These are phyloP conservation scores for Euborellia annulipes DNA, from an alignment of 1,140 invertebrate genomes.

Conservation along the genomic window DNA sequence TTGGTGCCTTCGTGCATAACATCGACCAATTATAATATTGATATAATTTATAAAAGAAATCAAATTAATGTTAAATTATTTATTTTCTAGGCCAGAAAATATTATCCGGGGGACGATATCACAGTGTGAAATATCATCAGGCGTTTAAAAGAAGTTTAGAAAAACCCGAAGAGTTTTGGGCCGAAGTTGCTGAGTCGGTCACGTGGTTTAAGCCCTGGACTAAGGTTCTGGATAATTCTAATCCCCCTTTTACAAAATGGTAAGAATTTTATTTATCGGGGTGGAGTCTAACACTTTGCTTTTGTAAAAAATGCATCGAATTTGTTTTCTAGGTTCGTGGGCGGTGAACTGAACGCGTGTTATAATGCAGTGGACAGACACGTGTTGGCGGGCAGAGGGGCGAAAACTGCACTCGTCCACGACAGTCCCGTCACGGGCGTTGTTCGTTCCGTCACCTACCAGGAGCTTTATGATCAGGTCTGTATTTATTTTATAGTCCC, in stretches of 20 bases:
- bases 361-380: conserved; percentile 87
- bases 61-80: no score
- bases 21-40: no score
- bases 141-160: conserved; percentile 50
- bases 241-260: conserved; percentile 82
- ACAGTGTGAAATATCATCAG: conserved; percentile 40
- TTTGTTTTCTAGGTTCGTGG: conserved; percentile 49
- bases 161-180: conserved; percentile 76
- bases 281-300: background rate
- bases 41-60: no score
- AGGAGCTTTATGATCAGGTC: conserved; percentile 62
- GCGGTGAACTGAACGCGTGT: conserved; percentile 80
- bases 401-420: conserved; percentile 68
- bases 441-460: conserved; percentile 60
- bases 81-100: no score
- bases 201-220: conserved; percentile 73
- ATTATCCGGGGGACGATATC: no score
- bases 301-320: no score
- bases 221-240: conserved; percentile 65
- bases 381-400: conserved; percentile 58
- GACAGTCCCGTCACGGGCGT: conserved; percentile 74
- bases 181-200: conserved; percentile 48
- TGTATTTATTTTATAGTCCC: no score
- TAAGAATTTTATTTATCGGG: conserved; percentile 26
- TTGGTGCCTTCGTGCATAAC: no score